These are phyloP conservation scores for Psettodes erumei DNA, from an alignment of 2,113 vertebrate genomes.

Conservation along the genomic window DNA sequence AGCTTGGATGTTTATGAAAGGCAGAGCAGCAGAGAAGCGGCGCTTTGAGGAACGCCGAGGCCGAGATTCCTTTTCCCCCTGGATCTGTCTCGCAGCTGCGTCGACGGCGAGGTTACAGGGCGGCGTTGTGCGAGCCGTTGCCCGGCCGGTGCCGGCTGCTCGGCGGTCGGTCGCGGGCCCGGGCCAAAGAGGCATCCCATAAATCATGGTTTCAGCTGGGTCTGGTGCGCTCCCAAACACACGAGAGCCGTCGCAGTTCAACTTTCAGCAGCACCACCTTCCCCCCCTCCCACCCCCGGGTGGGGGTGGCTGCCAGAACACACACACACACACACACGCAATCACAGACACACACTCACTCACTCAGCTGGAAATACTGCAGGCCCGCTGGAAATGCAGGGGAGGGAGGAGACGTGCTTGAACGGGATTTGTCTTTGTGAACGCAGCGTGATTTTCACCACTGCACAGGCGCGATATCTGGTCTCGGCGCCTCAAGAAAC, in stretches of 20 bases:
- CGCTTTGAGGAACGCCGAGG: not conserved
- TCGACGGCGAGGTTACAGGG: not conserved
- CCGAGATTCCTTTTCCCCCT: not conserved
- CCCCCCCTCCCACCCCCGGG: too few species aligned
- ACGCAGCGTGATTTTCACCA: conserved; percentile 15
- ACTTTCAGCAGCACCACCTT: conserved; percentile 47
- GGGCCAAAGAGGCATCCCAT: conserved; percentile 12
- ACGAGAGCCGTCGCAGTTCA: conserved; percentile 39
- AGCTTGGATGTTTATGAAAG: conserved; percentile 7
- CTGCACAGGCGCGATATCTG: conserved; percentile 7
- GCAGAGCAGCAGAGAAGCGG: not conserved
- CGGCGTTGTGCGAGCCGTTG: conserved; percentile 59
- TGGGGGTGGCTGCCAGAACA: conserved; percentile 37
- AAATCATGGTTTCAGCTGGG: conserved; percentile 40
- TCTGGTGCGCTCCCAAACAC: conserved; percentile 29
- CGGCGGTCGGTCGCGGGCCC: conserved; percentile 30
- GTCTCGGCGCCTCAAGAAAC: conserved; percentile 5
- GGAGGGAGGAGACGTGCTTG: conserved; percentile 32
- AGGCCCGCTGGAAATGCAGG: conserved; percentile 39
- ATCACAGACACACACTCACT: too few species aligned
- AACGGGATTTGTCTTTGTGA: conserved; percentile 13
- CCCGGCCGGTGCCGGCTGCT: conserved; percentile 61
- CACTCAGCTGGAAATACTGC: conserved; percentile 53
- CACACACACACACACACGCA: conserved; percentile 15
- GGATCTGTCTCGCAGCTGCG: not conserved